phyloP scores from a whole-genome alignment of 2,888 invertebrate genomes.

The Sphecodes monilicornis region DNA sequence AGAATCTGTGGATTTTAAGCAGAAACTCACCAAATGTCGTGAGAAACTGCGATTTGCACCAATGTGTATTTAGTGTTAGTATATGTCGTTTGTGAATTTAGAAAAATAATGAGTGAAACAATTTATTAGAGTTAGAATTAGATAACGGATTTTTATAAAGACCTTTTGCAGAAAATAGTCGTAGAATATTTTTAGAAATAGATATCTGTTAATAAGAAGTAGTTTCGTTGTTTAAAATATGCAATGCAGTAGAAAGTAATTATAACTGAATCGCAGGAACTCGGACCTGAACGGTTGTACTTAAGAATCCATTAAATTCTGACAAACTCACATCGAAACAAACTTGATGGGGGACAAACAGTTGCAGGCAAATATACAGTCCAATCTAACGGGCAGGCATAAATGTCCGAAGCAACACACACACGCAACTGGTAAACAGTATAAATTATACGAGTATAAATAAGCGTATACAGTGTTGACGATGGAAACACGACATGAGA shows the following conservation, averaged over 20 bases:
- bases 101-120: neutral
- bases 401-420: neutral
- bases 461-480: neutral
- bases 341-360: neutral
- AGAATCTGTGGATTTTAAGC: too few species aligned
- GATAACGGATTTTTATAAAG: neutral
- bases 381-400: neutral
- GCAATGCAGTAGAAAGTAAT: neutral
- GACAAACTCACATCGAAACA: neutral
- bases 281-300: neutral
- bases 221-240: neutral
- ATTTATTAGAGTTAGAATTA: neutral
- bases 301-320: neutral
- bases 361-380: neutral
- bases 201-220: neutral
- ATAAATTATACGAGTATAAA: constrained; percentile 16
- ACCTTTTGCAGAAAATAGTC: neutral
- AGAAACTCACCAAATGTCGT: too few species aligned
- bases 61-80: too few species aligned
- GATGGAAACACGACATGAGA: neutral
- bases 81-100: neutral
- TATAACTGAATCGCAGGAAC: neutral
- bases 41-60: too few species aligned
- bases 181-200: neutral
- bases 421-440: neutral